Evolutionary conservation across 2,888 invertebrate genomes (phyloP), one percentile per base, ranked within the genome.

Genomic region (Lysandra bellargus): DNA sequence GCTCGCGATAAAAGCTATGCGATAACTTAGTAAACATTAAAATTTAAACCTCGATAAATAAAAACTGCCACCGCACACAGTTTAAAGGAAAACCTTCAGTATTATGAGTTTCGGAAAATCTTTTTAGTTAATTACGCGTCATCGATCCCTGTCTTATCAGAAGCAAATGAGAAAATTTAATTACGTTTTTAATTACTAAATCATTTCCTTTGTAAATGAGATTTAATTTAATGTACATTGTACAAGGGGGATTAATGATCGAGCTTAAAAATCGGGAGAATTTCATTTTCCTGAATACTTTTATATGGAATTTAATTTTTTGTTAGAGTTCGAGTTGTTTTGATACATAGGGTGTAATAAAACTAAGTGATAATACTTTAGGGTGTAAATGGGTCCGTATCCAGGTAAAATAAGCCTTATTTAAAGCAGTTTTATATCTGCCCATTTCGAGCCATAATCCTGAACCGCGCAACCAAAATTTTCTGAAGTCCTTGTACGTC

Each of bases 201-300:
- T 69, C 69, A 69, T 69, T 69, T 69, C 14, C 69, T 69, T 33
- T 69, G 14, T 69, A 69, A 69, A 69, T 69, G 69, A 69, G 69
- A 33, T 69, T 69, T 30, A 69, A 30, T 69, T 14, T 14, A 69
- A 69, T 69, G 69, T 69, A 69, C 69, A 69, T 33, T 69, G 69
- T 69, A 69, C 69, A 69, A 69, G 69, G 69, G 69, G 30, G 69
- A 69, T 69, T 69, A 33, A 69, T 33, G 14, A 33, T 14, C 69
- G 69, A 30, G 64, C 33, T 30, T 44, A 33, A 69, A 69, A 69
- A 69, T 69, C 69, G 69, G 7, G 30, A 64, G 7, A n/a, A n/a
- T 61, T 64, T 61, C 64, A 30, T 64, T 64, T 64, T 64, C 30
- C 12, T 64, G 23, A 9, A 64, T 0, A 5, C 60, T 5, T 61